A percentile compares a stretch with the other conserved stretches of the same genome.
Conservation (phyloP, 1,140 invertebrate species). For the Drosophila neocordata region DNA sequence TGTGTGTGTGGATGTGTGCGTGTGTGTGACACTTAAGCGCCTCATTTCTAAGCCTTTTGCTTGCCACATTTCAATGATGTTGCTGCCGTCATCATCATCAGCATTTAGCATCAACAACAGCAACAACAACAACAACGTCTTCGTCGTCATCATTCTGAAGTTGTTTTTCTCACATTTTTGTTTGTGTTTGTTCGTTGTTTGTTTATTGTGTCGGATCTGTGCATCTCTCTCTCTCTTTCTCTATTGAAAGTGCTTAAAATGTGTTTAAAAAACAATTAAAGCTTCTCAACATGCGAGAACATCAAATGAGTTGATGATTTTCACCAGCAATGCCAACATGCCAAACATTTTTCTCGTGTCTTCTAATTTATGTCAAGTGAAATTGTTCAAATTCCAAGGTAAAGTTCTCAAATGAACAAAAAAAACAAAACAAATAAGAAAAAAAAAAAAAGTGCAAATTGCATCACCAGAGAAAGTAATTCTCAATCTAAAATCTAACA, state of each 20-base stretch:
- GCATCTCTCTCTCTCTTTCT: not conserved
- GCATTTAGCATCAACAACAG: no score
- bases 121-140: not conserved
- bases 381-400: conserved; percentile 4
- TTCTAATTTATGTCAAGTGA: conserved; percentile 6
- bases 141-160: conserved; percentile 19
- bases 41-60: conserved; percentile 59
- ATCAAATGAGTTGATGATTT: conserved; percentile 1
- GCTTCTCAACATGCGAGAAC: conserved; percentile 9
- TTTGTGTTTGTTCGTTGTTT: conserved; percentile 52
- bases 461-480: no score
- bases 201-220: conserved; percentile 57
- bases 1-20: conserved; percentile 17
- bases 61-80: conserved; percentile 38
- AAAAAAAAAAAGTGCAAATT: not conserved
- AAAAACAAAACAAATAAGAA: not conserved
- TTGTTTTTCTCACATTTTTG: conserved; percentile 30
- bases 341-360: conserved; percentile 2
- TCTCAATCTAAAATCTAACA: no score
- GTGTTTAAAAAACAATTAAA: conserved; percentile 78
- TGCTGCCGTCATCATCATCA: conserved; percentile 18
- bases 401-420: not conserved
- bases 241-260: conserved; percentile 55
- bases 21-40: conserved; percentile 61
- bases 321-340: not conserved